Base-by-base conservation (phyloP, 1,140 invertebrate species). In the Eumeta japonica region DNA sequence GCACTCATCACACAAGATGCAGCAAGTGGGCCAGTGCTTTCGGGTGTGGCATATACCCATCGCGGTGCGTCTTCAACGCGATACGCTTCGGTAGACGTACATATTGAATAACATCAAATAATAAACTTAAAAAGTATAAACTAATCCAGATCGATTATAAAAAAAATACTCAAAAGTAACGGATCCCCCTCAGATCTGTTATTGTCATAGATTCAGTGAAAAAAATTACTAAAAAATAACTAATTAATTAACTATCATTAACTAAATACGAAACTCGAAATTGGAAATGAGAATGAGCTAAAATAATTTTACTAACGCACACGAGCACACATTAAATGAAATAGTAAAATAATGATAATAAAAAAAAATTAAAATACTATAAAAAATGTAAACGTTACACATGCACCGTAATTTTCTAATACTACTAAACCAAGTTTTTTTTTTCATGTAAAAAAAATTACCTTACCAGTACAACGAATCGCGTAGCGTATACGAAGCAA, bases 301-400 rank as follows among this genome's bases (percentile, higher is more conserved):
- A 74, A 71, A 74, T 74, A 74, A 74, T 74, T 71, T 62, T 58
- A 54, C 66, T 71, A 74, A 70, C 62, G 70, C 66, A 74, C 70
- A 58, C 68, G 70, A 68, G 67, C 70, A 70, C 66, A 66, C 65
- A 56, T 57, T 63, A 67, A 62, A n/a, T 65, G 51, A 53, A 67
- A 40, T n/a, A n/a, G n/a, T 55, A 62, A 59, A 66, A 62, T 5
- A 5, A 61, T 62, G 62, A 62, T 56, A 64, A 59, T 66, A 71
- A 62, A 57, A 56, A 61, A 59, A 68, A 65, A 67, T 67, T 63
- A 72, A 67, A 68, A 63, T 64, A 70, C 54, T 30, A 14, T 35
- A 44, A 58, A 63, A 58, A 58, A 54, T 60, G 43, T 67, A 65
- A 67, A 67, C 54, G 55, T 58, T 66, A 71, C 57, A 68, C 70